Base-by-base conservation (phyloP, 2,888 invertebrate genomes). In the Celastrina argiolus region DNA sequence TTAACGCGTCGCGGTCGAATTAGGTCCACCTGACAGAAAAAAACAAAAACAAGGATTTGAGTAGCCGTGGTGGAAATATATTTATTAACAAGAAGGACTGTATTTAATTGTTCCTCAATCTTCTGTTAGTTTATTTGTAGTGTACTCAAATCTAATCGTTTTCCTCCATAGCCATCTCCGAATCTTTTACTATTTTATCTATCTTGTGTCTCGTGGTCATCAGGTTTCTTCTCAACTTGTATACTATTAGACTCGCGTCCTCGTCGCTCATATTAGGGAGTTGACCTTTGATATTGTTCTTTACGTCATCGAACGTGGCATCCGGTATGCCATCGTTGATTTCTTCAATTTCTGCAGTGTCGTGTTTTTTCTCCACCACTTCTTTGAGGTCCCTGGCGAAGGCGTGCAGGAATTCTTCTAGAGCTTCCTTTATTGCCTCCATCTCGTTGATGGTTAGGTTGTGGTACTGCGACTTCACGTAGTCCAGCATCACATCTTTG, bases 371-470 rank as follows among this genome's bases (percentile, higher is more conserved):
- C 1, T 75, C 70, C 0, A 79, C 65, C 0, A 78, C 71, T 10
- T 76, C 73, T 56, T 69, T 74, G 0, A 81, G 51, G 41, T 80
- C 79, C 8, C 66, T 71, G 0, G 78, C 77, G 64, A 81, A 77
- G 7, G 73, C 73, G 2, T 70, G 70, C 0, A 80, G 61, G 56
- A 80, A 80, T 0, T 75, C 75, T 65, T 79, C 79, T 4, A 81
- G 42, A 0, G 70, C 71, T 0, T 45, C 16, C 26, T 75, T 74
- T 0, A 81, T 73, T 39, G 56, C 69, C 18, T 58, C 70, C 70
- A 69, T 71, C 14, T 74, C 75, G 51, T 68, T 70, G 34, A 64
- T 51, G 0, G 73, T 74, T 2, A 78, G 66, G 34, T 76, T 69
- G 0, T 66, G 69, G 22, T 77, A 73, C 51, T 73, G 72, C 2